A percentile compares a stretch with the other conserved stretches of the same genome.
Evolutionary conservation across 2,113 vertebrate species (phyloP).

Genomic region (Ceyx melanurus): DNA sequence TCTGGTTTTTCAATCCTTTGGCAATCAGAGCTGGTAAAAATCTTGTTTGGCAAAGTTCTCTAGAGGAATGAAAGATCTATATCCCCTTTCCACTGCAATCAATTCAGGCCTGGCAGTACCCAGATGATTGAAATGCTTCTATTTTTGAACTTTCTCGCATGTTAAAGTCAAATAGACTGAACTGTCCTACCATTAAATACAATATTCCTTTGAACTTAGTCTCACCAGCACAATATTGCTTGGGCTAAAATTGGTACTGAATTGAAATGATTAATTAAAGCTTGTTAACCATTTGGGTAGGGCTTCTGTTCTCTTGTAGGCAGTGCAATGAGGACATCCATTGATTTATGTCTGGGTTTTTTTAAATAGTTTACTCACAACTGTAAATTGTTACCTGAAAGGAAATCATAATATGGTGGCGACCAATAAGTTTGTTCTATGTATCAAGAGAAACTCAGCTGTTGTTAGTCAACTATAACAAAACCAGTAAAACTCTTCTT

Average conservation of each 20-base stretch:
- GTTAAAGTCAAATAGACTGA: neutral
- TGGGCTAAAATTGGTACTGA: neutral
- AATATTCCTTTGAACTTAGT: neutral
- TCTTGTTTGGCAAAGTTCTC: neutral
- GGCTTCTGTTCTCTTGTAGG: neutral
- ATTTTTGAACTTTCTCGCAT: neutral
- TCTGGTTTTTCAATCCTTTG: no score
- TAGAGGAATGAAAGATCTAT: neutral
- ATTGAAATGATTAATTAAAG: neutral
- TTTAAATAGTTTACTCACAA: neutral
- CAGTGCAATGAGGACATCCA: neutral
- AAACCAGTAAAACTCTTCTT: neutral
- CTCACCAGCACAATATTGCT: neutral
- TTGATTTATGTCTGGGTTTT: neutral
- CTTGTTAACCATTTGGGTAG: neutral
- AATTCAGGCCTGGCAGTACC: neutral
- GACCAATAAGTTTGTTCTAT: neutral
- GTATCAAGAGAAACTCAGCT: neutral
- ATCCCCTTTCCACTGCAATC: neutral
- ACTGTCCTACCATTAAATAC: neutral
- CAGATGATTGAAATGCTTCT: neutral
- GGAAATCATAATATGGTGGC: neutral
- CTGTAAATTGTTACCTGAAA: neutral
- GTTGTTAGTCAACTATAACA: neutral
- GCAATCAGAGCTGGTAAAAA: no score